These are phyloP conservation scores for Camptogramma bilineatum DNA, from an alignment of 2,888 invertebrate genomes.

Conservation along the genomic window DNA sequence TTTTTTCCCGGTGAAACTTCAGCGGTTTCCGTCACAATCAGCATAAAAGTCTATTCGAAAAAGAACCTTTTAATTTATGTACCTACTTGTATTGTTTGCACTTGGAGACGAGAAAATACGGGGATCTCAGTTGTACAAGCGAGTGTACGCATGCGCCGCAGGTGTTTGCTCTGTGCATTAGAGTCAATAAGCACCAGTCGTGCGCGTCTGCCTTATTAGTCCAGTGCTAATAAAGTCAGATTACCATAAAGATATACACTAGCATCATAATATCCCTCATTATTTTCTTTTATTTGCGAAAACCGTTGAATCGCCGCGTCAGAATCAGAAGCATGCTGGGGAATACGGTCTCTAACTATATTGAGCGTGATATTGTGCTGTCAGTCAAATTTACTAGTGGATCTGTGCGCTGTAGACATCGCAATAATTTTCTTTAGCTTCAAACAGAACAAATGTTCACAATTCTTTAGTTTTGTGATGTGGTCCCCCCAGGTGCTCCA, in stretches of 20 bases:
- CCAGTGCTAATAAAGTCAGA: conserved; percentile 20
- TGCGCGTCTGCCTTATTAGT: conserved; percentile 29
- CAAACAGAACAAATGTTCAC: no score
- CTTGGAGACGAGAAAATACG: conserved; percentile 16
- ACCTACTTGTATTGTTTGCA: no score
- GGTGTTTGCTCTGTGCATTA: conserved; percentile 51
- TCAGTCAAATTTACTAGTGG: no score
- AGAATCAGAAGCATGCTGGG: background rate
- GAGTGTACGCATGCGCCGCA: conserved; percentile 46
- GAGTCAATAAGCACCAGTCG: conserved; percentile 45
- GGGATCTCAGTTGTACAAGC: conserved; percentile 47
- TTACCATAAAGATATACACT: conserved; percentile 13
- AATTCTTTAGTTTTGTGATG: no score
- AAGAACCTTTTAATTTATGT: no score
- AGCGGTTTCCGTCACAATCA: no score
- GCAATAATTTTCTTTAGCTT: no score
- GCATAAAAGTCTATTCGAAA: no score
- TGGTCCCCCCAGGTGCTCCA: no score
- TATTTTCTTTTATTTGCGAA: background rate
- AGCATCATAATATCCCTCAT: background rate
- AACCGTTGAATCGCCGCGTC: background rate
- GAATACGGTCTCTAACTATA: background rate
- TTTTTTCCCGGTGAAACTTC: no score
- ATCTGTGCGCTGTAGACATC: no score
- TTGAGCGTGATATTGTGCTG: no score